A percentile compares a stretch with the other conserved stretches of the same genome.
These are phyloP conservation scores for Stenotaenia linearis DNA, from an alignment of 2,888 invertebrate species.

Conservation along the genomic window DNA sequence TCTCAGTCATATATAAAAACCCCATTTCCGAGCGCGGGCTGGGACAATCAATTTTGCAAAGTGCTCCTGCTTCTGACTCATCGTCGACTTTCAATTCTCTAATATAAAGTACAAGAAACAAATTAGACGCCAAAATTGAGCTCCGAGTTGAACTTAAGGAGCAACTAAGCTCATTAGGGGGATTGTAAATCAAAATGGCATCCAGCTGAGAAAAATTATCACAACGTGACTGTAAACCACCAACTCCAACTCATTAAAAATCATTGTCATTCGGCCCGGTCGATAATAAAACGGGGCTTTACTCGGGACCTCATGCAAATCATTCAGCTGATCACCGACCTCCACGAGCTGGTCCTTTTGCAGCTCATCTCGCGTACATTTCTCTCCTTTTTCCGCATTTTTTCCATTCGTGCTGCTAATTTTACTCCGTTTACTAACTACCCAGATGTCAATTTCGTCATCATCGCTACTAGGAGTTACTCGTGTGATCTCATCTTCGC, in stretches of 20 bases:
- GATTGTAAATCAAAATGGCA: not conserved
- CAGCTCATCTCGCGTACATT: not conserved
- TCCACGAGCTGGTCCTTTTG: not conserved
- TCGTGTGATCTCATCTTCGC: slow-evolving; percentile 3
- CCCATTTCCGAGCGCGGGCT: not conserved
- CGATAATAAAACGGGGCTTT: not conserved
- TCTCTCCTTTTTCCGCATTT: not conserved
- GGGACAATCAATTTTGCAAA: not conserved
- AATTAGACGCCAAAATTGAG: not conserved
- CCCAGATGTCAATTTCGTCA: not conserved
- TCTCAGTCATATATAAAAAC: not conserved
- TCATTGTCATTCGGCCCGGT: not conserved
- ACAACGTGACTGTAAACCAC: not conserved
- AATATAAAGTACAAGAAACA: not conserved
- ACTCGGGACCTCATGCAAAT: not conserved
- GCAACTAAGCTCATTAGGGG: not conserved
- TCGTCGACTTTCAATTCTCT: not conserved
- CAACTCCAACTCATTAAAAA: slow-evolving; percentile 2
- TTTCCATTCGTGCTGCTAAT: not conserved
- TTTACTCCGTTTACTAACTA: not conserved
- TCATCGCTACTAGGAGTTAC: not conserved
- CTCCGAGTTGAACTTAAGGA: not conserved
- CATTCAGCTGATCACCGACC: too few relatives aligned
- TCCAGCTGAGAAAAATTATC: not conserved
- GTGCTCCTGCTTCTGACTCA: slow-evolving; percentile 4